These are phyloP conservation scores for Sparus aurata DNA, from an alignment of 2,797 vertebrate species.

Conservation along the genomic window DNA sequence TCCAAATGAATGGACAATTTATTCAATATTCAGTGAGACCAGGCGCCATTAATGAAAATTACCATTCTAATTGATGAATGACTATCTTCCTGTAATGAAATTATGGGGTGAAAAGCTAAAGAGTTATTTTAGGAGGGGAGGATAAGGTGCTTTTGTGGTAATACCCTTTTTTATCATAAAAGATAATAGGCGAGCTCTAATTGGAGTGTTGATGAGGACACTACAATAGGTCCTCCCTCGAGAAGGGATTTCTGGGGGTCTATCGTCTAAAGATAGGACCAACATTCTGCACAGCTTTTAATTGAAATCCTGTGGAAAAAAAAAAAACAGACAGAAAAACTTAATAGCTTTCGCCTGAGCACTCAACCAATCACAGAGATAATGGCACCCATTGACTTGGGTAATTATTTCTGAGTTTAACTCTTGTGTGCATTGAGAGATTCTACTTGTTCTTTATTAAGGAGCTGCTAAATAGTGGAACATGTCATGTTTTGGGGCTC, in stretches of 20 bases:
- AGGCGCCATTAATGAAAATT: constrained; percentile 78
- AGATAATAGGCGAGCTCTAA: constrained; percentile 83
- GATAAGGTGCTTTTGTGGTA: constrained; percentile 78
- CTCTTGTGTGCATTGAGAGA: constrained; percentile 65
- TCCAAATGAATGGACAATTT: constrained; percentile 73
- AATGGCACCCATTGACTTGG: constrained; percentile 79
- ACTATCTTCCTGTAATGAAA: constrained; percentile 81
- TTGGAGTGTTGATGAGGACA: constrained; percentile 84
- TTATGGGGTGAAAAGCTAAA: constrained; percentile 81
- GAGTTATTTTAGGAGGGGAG: constrained; percentile 76
- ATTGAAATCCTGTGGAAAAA: constrained; percentile 81
- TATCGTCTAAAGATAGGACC: constrained; percentile 80
- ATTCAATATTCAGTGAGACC: constrained; percentile 72
- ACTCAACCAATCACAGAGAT: constrained; percentile 84
- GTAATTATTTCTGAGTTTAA: constrained; percentile 86
- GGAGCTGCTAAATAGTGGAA: constrained; percentile 55
- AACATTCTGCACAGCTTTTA: constrained; percentile 77
- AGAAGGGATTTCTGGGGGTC: constrained; percentile 76
- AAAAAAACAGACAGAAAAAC: constrained; percentile 67
- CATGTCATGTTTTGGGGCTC: constrained; percentile 52
- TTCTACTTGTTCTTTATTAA: constrained; percentile 61
- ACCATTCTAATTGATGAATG: constrained; percentile 82
- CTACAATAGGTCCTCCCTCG: constrained; percentile 79
- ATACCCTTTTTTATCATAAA: constrained; percentile 79
- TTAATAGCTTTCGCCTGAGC: constrained; percentile 84